phyloP scores from a whole-genome alignment of 2,797 vertebrate genomes.

The Hyperoplus lanceolatus region DNA sequence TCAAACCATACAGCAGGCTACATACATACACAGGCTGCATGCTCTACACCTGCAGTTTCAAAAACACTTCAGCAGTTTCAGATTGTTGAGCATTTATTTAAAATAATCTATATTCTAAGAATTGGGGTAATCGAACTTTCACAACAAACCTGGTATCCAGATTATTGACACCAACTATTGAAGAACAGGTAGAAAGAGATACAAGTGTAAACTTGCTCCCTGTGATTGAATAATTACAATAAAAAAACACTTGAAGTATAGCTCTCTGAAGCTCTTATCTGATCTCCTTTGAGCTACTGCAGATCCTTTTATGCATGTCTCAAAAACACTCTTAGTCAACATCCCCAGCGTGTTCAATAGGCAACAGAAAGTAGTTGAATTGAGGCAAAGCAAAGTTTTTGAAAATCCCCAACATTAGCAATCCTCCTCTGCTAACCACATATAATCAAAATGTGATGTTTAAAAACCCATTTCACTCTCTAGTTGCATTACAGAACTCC shows the following conservation, averaged over 20 bases:
- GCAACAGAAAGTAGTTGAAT: slow-evolving; percentile 30
- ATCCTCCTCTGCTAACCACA: slow-evolving; percentile 10
- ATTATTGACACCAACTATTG: not conserved
- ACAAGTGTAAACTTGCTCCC: not conserved
- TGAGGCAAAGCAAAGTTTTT: slow-evolving; percentile 20
- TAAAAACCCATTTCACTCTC: not conserved
- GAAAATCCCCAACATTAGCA: slow-evolving; percentile 36
- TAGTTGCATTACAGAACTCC: not conserved
- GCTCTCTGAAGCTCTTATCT: slow-evolving; percentile 14
- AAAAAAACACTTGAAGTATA: slow-evolving; percentile 4
- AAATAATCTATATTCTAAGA: not conserved
- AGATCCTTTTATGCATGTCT: not conserved
- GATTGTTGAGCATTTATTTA: not conserved
- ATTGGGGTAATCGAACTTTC: not conserved
- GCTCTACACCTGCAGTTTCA: not conserved
- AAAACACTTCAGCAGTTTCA: not conserved
- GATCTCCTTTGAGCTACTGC: slow-evolving; percentile 6
- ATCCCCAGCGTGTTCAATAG: slow-evolving; percentile 21
- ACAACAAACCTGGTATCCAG: not conserved
- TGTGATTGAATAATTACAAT: not conserved
- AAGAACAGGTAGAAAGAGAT: not conserved
- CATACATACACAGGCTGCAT: not conserved
- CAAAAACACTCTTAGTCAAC: not conserved
- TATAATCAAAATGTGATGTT: slow-evolving; percentile 6
- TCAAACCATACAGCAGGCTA: slow-evolving; percentile 10